Evolutionary conservation across 2,888 invertebrate genomes (phyloP), one percentile per base, ranked within the genome.

Genomic region (Cryptocephalus primarius): DNA sequence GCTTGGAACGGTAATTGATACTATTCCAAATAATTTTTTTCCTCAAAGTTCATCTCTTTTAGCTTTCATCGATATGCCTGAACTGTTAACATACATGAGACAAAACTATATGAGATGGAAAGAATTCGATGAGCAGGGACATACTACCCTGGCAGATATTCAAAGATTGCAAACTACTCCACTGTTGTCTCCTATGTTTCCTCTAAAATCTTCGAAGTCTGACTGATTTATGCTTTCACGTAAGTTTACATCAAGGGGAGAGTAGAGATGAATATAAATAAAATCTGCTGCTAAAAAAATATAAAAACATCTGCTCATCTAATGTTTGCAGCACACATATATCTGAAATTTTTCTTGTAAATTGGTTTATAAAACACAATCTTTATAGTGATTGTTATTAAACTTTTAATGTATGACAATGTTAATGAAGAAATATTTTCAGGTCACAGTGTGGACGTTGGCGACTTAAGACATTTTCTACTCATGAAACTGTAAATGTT

Each of bases 51-150:
- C 6, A 22, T 22, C 22, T 41, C 60, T 67, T 72, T 4, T 71
- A 91, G 93, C 87, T 44, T 92, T 93, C 71, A 85, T 92, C 64
- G 91, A 93, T 68, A 86, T 93, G 80, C 93, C 93, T 1, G 92
- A 93, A 70, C 74, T 94, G 55, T 83, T 93, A 53, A 78, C 79
- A 10, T 83, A 88, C 69, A 85, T 94, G 72, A 79, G 86, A 58
- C 76, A 75, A 62, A 95, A 95, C 73, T 91, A 93, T 72, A 78
- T 84, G 47, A 88, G 87, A 67, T 95, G 95, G 94, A 88, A 88
- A 63, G 88, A 89, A 60, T 78, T 82, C 58, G 84, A 85, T 63
- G 85, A 85, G 52, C 82, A 83, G 54, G 85, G 85, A 43, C 80
- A 83, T 57, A 81, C 82, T 50, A 84, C 85, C 8, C 61, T 85